Conservation (phyloP, 1,140 invertebrate species). For the Mylabris phalerata region DNA sequence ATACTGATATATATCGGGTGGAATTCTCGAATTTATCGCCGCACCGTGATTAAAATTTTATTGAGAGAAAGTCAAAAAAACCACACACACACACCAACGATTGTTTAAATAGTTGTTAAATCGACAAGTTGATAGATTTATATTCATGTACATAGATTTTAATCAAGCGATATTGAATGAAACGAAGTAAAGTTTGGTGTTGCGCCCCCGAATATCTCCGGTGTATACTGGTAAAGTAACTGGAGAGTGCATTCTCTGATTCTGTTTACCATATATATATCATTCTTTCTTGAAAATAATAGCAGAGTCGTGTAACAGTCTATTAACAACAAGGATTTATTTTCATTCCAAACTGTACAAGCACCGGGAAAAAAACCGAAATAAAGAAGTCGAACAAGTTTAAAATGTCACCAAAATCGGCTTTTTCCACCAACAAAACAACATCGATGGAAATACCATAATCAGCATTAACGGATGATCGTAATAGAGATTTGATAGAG, state of each 20-base stretch:
- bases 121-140: too few species aligned
- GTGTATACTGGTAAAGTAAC: constrained; percentile 13
- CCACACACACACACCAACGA: too few species aligned
- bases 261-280: constrained; percentile 44
- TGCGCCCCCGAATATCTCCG: constrained; percentile 22
- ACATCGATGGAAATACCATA: constrained; percentile 17
- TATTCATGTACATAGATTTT: constrained; percentile 21
- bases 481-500: constrained; percentile 26
- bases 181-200: constrained; percentile 28
- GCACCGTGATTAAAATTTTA: too few species aligned
- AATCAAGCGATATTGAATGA: constrained; percentile 23
- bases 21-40: too few species aligned
- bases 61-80: too few species aligned
- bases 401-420: too few species aligned
- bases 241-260: constrained; percentile 44
- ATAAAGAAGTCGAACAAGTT: too few species aligned
- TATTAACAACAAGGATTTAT: constrained; percentile 48
- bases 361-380: too few species aligned
- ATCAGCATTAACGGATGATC: constrained; percentile 22
- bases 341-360: constrained; percentile 38
- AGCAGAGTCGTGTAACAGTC: constrained; percentile 47
- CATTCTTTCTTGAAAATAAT: constrained; percentile 46
- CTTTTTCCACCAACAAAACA: too few species aligned
- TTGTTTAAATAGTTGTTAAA: too few species aligned
- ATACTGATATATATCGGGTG: constrained; percentile 7